Evolutionary conservation across 2,888 invertebrate genomes (phyloP), one percentile per base, ranked within the genome.

Genomic region (Patella ulyssiponensis): DNA sequence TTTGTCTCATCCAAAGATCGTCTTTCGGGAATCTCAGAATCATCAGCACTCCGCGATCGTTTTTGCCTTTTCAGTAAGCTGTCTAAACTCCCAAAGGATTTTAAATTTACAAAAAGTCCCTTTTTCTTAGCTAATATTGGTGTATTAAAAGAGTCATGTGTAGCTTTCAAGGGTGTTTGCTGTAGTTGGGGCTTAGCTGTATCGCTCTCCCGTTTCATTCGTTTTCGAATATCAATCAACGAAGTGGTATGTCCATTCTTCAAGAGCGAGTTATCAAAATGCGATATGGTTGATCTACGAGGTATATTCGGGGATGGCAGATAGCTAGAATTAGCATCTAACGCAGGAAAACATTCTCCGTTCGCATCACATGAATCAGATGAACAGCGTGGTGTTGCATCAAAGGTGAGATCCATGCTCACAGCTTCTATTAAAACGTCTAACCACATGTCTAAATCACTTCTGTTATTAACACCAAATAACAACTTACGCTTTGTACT

Each of bases 1-100:
- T 33, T 73, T 4, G 74, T 72, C 20, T 81, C 82, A 27, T 80
- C 83, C 27, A 79, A 74, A 3, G 83, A 83, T 58, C 71, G 74
- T 3, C 80, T 74, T 14, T 82, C 83, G 9, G 64, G 69, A 23
- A 17, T 54, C 12, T 54, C 14, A 52, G 54, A 64, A 17, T 80
- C 79, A 17, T 82, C 82, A 3, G 78, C 81, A 69, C 78, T 80
- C 77, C 79, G 81, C 20, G 80, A 77, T 58, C 82, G 74, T 73
- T 84, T 85, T 33, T 77, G 76, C 74, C 84, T 83, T 72, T 72
- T 72, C 20, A 76, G 44, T n/a, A 86, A 78, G 78, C 83, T 86
- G 56, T 86, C 86, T 54, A 86, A 79, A 74, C 86, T 86, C 20
- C 86, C 86, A 77, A 86, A 84, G 1, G 85, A 84, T 51, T 81